Conservation (phyloP, 2,888 invertebrate species). For the Dryobota labecula region DNA sequence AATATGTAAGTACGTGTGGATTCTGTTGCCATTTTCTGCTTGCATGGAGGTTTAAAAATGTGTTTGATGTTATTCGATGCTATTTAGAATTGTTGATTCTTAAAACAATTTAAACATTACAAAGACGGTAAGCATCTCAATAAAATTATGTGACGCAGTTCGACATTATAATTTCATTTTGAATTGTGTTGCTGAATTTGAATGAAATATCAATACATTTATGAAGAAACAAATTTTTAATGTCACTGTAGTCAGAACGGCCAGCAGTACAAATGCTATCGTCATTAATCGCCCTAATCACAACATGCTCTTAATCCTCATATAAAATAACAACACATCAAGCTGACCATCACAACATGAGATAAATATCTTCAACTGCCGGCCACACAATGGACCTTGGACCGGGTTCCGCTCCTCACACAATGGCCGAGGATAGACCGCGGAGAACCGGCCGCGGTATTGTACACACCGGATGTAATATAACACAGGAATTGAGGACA, state of each 20-base stretch:
- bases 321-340: constrained; percentile 44
- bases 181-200: neutral
- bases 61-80: neutral
- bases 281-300: constrained; percentile 8
- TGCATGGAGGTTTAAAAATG: neutral
- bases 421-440: constrained; percentile 39
- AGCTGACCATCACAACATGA: constrained; percentile 59
- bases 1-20: neutral
- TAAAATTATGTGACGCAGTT: neutral
- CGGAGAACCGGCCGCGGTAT: constrained; percentile 47
- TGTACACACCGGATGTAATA: constrained; percentile 65
- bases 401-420: constrained; percentile 22
- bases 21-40: neutral
- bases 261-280: neutral
- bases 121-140: neutral
- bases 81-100: neutral
- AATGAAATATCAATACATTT: neutral
- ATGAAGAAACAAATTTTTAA: no score
- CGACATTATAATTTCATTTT: neutral
- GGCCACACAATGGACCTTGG: constrained; percentile 40
- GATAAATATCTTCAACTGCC: constrained; percentile 51
- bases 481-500: constrained; percentile 45
- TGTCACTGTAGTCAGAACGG: neutral
- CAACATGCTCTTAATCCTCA: constrained; percentile 24
- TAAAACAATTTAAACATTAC: neutral